Base-by-base conservation (phyloP, 2,888 invertebrate genomes). In the Pseudococcus jackbeardsleyi region DNA sequence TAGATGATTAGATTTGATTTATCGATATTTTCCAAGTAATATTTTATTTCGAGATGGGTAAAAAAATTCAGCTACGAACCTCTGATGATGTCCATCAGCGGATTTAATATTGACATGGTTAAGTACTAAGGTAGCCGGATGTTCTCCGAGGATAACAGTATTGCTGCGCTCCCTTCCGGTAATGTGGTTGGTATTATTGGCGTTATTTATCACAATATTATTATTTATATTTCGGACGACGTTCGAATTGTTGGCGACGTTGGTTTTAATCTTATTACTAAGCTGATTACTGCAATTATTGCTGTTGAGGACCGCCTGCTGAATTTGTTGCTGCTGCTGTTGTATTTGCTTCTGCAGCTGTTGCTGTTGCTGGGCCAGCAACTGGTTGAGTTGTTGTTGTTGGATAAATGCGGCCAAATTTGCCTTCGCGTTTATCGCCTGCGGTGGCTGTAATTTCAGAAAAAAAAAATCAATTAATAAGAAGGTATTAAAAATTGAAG, bases 281-380 rank as follows among this genome's bases (percentile, higher is more conserved):
- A 89, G 90, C 90, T 88, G 90, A 89, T 84, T 90, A 90, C 22
- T 90, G 90, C 82, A 90, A 89, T 72, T 90, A 90, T 89, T 90
- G 90, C 89, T 90, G 48, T 84, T 72, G 26, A 84, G 84, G 15
- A 68, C 84, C 39, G 86, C 77, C 33, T 77, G 77, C 86, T 86
- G 86, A 15, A 84, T 88, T 68, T 84, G 86, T 48, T 22, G 84
- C 90, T 92, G 91, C 88, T 91, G 93, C 90, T 93, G 92, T 91
- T 91, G 91, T 89, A 91, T 93, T 77, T 92, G 92, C 22, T 87
- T 77, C 39, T 92, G 92, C 88, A 92, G 92, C 89, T 92, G 93
- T 89, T 93, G 92, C 90, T 93, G 93, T 89, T 93, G 94, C 91
- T 92, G 94, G 90, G 93, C 93, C 90, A 92, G 92, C 91, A 91